Conservation (phyloP, 2,797 vertebrate species). For the Gambelia wislizenii region DNA sequence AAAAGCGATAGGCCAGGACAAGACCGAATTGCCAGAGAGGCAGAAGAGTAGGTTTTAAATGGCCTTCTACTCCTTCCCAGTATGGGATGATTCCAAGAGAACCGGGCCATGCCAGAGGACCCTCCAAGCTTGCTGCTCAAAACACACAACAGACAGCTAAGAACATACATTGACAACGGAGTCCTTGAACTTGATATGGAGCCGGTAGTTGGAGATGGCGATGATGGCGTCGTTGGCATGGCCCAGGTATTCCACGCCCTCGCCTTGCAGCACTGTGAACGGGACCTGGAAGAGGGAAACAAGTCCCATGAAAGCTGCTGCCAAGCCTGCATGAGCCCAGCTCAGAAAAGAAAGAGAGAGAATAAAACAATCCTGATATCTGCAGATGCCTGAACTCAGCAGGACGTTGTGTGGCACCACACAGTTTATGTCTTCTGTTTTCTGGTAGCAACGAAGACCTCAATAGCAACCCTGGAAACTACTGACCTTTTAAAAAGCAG, state of each 20-base stretch:
- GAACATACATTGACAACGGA: constrained; percentile 96
- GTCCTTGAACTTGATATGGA: constrained; percentile 99
- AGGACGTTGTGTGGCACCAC: too few relatives aligned
- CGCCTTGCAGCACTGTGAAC: constrained; percentile 95
- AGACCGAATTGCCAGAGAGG: neutral
- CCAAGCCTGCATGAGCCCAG: neutral
- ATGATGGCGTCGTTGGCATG: constrained; percentile 94
- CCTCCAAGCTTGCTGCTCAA: rapidly evolving
- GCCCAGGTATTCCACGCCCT: constrained; percentile 97
- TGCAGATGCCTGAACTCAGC: too few relatives aligned
- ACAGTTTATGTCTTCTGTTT: too few relatives aligned
- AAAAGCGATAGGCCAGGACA: too few relatives aligned
- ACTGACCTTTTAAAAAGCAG: too few relatives aligned
- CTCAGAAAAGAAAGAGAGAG: neutral
- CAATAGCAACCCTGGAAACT: too few relatives aligned
- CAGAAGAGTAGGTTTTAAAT: neutral
- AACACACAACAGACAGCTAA: neutral
- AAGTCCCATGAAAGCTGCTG: constrained; percentile 17
- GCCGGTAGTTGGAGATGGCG: constrained; percentile 97
- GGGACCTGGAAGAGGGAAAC: constrained; percentile 86
- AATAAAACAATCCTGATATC: neutral
- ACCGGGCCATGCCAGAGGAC: neutral
- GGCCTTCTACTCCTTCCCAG: neutral
- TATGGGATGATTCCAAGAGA: neutral
- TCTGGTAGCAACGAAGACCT: too few relatives aligned